Evolutionary conservation across 2,888 invertebrate species (phyloP).

Genomic region (Pardosa pseudoannulata): DNA sequence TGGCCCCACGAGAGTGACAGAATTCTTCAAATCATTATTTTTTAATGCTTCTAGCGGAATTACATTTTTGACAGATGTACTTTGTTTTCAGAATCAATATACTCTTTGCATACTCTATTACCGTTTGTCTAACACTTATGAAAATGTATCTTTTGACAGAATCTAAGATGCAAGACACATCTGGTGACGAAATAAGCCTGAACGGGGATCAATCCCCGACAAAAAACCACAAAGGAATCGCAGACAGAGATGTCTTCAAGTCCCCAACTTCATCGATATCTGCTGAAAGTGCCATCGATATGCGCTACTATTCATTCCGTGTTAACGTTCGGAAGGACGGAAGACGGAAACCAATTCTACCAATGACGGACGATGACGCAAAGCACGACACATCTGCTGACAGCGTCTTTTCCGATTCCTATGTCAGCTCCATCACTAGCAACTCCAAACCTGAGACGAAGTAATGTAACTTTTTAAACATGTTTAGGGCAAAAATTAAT

Average conservation of each 20-base stretch:
- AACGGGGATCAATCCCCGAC: conserved; percentile 4
- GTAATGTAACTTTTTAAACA: no score
- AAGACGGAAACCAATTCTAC: conserved; percentile 39
- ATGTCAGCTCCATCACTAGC: background rate
- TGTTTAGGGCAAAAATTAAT: no score
- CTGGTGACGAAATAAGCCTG: background rate
- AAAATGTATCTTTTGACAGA: no score
- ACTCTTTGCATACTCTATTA: no score
- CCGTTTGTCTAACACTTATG: no score
- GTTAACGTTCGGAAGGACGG: background rate
- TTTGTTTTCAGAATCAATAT: no score
- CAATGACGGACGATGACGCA: conserved; percentile 9
- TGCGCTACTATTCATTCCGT: conserved; percentile 50
- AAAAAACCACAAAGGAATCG: background rate
- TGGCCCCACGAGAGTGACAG: no score
- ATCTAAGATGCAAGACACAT: background rate
- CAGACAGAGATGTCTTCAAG: conserved; percentile 38
- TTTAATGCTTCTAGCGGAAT: no score
- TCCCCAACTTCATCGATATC: conserved; percentile 51
- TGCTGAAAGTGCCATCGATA: conserved; percentile 41
- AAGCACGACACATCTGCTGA: conserved; percentile 20
- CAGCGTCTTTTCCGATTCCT: conserved; percentile 19
- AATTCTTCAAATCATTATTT: no score
- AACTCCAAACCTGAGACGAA: conserved; percentile 24
- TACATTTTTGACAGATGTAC: no score